Evolutionary conservation across 2,888 invertebrate genomes (phyloP), one percentile per base, ranked within the genome.

Genomic region (Agonopterix alstromeriana): DNA sequence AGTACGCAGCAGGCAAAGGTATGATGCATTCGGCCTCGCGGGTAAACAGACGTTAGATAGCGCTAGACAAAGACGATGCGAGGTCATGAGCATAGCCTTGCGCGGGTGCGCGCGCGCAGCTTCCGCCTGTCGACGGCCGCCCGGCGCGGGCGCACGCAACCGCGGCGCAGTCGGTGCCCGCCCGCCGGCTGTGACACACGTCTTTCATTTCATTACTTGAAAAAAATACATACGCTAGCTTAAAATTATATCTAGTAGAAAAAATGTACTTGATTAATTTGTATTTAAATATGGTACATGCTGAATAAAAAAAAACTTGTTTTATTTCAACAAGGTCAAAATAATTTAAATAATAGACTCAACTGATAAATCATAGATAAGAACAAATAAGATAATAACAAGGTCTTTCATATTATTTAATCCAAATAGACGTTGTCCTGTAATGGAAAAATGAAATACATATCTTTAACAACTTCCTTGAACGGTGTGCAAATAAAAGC

Each of bases 21-120:
- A 83, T 85, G 86, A 87, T 85, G 84, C 83, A 85, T 86, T 83
- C 71, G 86, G 81, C 87, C 87, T 86, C 87, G 87, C 76, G 77
- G 75, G 82, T 76, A 82, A 83, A 85, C 83, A 83, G 82, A 80
- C 82, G 81, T 67, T 84, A 86, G 86, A 86, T 85, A 85, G 83
- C 75, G 76, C 82, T 86, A 87, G 87, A 87, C 87, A 87, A 86
- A 87, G 86, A 85, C 86, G 82, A 76, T 62, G 84, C 87, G 87
- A 87, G 87, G 87, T 87, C 87, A 86, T 77, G 87, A 87, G 85
- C 86, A 82, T 77, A 87, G 87, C 87, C 86, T 87, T 87, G 87
- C 77, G 83, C 83, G 82, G 78, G 83, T 79, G 82, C 80, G 81
- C 77, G 75, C 69, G 75, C 81, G 75, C 73, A 69, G 80, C 82